A percentile compares a stretch with the other conserved stretches of the same genome.
These are phyloP conservation scores for Trypoxylus dichotomus DNA, from an alignment of 1,140 invertebrate species.

Conservation along the genomic window DNA sequence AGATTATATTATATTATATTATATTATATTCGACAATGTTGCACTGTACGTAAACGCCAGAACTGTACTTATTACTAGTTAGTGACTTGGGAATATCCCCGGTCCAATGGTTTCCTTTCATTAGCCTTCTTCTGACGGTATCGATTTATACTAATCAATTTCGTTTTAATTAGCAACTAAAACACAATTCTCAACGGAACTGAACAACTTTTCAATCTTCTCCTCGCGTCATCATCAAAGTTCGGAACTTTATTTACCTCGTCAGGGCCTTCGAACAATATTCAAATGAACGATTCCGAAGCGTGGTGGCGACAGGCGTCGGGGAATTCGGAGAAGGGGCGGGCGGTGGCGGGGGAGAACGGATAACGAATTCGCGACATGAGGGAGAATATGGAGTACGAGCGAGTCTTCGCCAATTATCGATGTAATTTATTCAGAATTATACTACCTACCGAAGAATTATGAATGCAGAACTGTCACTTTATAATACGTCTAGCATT, in stretches of 20 bases:
- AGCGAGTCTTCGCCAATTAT: neutral
- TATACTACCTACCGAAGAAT: constrained; percentile 16
- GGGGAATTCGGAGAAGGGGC: neutral
- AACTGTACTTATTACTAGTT: too few relatives aligned
- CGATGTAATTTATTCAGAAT: constrained; percentile 23
- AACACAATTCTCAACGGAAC: neutral
- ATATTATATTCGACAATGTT: too few relatives aligned
- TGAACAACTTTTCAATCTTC: neutral
- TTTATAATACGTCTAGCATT: constrained; percentile 5
- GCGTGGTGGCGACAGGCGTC: neutral
- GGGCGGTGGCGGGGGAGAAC: neutral
- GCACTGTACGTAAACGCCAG: too few relatives aligned
- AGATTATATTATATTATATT: too few relatives aligned
- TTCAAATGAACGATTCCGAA: constrained; percentile 10
- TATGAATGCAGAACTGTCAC: constrained; percentile 23
- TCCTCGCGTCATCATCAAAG: neutral
- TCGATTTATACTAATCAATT: too few relatives aligned
- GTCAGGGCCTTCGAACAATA: constrained; percentile 15
- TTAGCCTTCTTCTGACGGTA: too few relatives aligned
- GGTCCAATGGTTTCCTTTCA: too few relatives aligned
- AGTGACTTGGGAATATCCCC: too few relatives aligned
- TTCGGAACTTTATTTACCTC: constrained; percentile 20
- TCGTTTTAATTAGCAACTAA: too few relatives aligned
- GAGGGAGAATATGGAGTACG: neutral
- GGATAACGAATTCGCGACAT: constrained; percentile 15